These are phyloP conservation scores for Brassicogethes aeneus DNA, from an alignment of 2,888 invertebrate genomes.

Conservation along the genomic window DNA sequence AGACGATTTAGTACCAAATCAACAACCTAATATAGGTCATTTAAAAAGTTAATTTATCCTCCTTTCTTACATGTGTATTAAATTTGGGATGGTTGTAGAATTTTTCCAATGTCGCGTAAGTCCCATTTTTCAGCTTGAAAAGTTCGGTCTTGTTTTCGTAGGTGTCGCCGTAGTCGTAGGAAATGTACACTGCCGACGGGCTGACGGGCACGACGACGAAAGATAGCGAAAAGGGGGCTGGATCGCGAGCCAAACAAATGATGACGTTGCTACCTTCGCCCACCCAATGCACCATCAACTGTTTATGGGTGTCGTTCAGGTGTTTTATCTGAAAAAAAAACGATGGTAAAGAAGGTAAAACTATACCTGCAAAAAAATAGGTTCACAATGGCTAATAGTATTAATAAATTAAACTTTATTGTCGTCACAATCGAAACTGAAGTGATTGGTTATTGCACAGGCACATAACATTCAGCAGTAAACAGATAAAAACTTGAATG, in stretches of 20 bases:
- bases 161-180: constrained; percentile 76
- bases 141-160: constrained; percentile 66
- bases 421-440: background rate
- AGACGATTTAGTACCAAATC: too few species aligned
- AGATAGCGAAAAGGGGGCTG: constrained; percentile 43
- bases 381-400: background rate
- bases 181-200: constrained; percentile 74
- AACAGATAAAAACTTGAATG: too few species aligned
- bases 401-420: background rate
- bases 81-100: constrained; percentile 78
- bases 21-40: background rate
- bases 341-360: background rate
- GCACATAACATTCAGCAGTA: too few species aligned
- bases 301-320: constrained; percentile 79
- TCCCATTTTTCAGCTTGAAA: constrained; percentile 49
- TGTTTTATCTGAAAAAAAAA: constrained; percentile 54
- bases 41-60: background rate
- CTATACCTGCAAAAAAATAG: too few species aligned
- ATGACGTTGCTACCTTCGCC: constrained; percentile 81
- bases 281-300: constrained; percentile 88
- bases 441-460: background rate
- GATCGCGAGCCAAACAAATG: constrained; percentile 75
- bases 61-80: constrained; percentile 68
- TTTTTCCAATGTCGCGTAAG: constrained; percentile 65
- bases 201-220: constrained; percentile 32